phyloP scores from a whole-genome alignment of 2,888 invertebrate species.

The Salpingus planirostris region DNA sequence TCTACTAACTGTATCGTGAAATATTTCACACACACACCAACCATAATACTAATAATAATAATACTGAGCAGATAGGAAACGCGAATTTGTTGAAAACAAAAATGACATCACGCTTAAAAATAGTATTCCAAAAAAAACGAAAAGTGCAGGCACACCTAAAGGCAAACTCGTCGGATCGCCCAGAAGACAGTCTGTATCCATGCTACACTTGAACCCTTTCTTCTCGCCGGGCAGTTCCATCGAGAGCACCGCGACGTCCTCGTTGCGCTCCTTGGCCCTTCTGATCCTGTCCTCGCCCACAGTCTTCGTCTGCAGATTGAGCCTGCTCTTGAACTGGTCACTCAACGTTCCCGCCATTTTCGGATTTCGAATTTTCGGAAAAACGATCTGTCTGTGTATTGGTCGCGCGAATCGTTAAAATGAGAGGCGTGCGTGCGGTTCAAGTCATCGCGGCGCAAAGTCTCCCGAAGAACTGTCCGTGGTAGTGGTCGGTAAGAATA shows the following conservation, averaged over 20 bases:
- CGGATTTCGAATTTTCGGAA: constrained; percentile 1
- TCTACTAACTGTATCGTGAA: too few relatives aligned
- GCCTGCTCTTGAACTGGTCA: constrained; percentile 65
- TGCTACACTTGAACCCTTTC: constrained; percentile 64
- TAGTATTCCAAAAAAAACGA: too few relatives aligned
- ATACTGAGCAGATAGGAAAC: too few relatives aligned
- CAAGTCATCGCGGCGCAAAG: constrained; percentile 26
- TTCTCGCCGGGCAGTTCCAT: constrained; percentile 72
- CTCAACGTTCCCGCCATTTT: constrained; percentile 70
- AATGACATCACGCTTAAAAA: too few relatives aligned
- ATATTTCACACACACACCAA: too few relatives aligned
- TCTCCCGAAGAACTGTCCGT: constrained; percentile 30
- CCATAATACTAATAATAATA: too few relatives aligned
- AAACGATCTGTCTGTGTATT: neutral
- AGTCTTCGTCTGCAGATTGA: constrained; percentile 66
- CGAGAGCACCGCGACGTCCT: constrained; percentile 79
- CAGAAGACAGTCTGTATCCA: constrained; percentile 64
- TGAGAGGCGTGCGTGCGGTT: constrained; percentile 8
- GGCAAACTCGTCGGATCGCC: constrained; percentile 70
- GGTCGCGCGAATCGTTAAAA: neutral
- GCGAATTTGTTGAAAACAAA: too few relatives aligned
- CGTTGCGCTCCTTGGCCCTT: constrained; percentile 71
- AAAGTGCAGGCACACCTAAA: too few relatives aligned
- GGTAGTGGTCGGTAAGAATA: too few relatives aligned
- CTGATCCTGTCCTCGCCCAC: constrained; percentile 76